Evolutionary conservation across 2,888 invertebrate species (phyloP).

Genomic region (Agonopterix arenella): DNA sequence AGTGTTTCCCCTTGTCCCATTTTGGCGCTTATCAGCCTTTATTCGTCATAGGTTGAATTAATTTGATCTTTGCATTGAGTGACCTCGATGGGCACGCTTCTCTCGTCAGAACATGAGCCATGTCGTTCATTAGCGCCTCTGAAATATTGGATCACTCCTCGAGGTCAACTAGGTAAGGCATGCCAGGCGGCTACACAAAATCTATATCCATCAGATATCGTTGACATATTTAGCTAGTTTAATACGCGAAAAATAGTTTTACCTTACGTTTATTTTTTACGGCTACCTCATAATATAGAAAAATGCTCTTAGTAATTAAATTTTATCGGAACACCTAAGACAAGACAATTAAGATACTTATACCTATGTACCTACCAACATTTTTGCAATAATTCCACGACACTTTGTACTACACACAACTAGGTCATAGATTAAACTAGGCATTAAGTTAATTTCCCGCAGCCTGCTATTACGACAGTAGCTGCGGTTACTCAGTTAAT

Average conservation of each 20-base stretch:
- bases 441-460: slow-evolving; percentile 3
- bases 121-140: slow-evolving; percentile 23
- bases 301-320: too few relatives aligned
- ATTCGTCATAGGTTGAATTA: slow-evolving; percentile 9
- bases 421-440: slow-evolving; percentile 3
- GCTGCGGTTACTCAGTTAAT: slow-evolving; percentile 1
- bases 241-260: too few relatives aligned
- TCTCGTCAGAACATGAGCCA: slow-evolving; percentile 15
- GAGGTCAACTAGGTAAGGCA: slow-evolving; percentile 12
- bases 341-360: not conserved
- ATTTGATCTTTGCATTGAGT: slow-evolving; percentile 14
- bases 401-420: not conserved
- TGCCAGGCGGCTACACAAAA: too few relatives aligned
- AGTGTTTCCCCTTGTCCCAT: not conserved
- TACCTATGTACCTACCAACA: not conserved
- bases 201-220: too few relatives aligned
- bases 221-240: too few relatives aligned
- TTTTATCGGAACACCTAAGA: too few relatives aligned
- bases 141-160: slow-evolving; percentile 21
- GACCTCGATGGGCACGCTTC: slow-evolving; percentile 20
- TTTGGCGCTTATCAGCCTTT: not conserved
- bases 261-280: too few relatives aligned
- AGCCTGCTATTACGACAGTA: slow-evolving; percentile 3
- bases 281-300: too few relatives aligned
- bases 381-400: too few relatives aligned